Conservation (phyloP, 2,888 invertebrate genomes). For the Campoplex nolae region DNA sequence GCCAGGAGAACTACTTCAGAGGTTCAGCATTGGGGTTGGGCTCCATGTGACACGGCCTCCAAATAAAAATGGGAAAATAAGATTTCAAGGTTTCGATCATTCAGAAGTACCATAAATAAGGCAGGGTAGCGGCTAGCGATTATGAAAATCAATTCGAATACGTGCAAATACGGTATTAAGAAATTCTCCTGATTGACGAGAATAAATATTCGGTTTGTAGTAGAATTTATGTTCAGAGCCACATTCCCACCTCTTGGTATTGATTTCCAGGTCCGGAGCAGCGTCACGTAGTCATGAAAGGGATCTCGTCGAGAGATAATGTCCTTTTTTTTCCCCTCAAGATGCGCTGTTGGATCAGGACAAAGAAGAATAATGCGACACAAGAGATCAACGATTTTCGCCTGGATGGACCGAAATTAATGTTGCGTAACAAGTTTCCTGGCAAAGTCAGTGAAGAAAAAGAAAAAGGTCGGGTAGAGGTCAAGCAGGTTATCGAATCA, state of each 20-base stretch:
- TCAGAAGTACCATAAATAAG: no score
- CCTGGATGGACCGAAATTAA: constrained; percentile 71
- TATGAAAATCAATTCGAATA: no score
- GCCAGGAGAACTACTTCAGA: no score
- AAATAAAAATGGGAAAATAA: not conserved
- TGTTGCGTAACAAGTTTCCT: constrained; percentile 73
- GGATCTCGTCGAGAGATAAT: constrained; percentile 7
- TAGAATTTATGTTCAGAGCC: not conserved
- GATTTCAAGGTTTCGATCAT: not conserved
- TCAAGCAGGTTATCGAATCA: constrained; percentile 38
- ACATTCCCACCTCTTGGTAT: not conserved
- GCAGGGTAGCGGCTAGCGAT: no score
- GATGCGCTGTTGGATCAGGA: not conserved
- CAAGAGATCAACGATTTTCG: constrained; percentile 39
- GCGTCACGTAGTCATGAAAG: not conserved
- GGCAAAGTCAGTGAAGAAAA: constrained; percentile 46
- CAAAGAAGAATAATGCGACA: constrained; percentile 61
- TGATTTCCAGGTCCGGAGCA: not conserved
- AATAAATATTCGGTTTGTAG: not conserved
- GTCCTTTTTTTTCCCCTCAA: not conserved
- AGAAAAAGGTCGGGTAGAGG: constrained; percentile 41
- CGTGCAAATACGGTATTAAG: not conserved
- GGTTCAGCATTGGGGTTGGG: no score
- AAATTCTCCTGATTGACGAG: not conserved
- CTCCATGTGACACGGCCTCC: no score